A percentile compares a stretch with the other conserved stretches of the same genome.
Evolutionary conservation across 30 jellyfish, hydroid and myxozoan species (phyloP).

Genomic region (Aurelia sp.): DNA sequence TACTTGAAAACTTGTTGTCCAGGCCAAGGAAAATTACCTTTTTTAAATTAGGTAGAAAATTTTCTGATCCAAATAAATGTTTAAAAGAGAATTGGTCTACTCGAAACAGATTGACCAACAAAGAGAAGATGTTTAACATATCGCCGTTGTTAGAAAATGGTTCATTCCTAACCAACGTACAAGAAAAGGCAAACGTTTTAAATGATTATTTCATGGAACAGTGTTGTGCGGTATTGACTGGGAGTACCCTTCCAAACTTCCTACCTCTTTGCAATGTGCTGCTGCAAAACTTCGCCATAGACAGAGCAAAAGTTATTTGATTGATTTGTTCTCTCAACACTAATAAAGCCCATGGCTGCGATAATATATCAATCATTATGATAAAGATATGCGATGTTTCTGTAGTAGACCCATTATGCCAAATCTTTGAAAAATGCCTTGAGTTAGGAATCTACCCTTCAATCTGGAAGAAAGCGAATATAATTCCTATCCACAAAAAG

Average conservation of each 20-base stretch:
- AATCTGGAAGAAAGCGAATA: no score
- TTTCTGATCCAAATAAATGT: constrained; percentile 5
- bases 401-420: constrained; percentile 4
- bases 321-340: not conserved
- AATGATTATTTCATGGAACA: constrained; percentile 14
- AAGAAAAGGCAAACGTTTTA: constrained; percentile 1
- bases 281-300: not conserved
- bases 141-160: constrained; percentile 17
- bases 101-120: no score
- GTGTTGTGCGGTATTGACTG: constrained; percentile 13
- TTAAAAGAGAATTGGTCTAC: not conserved
- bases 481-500: no score
- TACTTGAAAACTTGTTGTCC: not conserved
- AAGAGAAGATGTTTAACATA: not conserved
- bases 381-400: constrained; percentile 22
- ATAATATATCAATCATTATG: not conserved
- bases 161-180: constrained; percentile 1
- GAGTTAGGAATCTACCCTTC: no score
- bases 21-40: no score
- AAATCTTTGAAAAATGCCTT: no score
- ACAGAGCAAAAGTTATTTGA: constrained; percentile 1
- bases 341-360: constrained; percentile 13
- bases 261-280: constrained; percentile 12
- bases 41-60: no score
- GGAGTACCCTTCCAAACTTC: not conserved